These are phyloP conservation scores for Melanotaenia trifasciata DNA, from an alignment of 2,797 vertebrate genomes.

Conservation along the genomic window DNA sequence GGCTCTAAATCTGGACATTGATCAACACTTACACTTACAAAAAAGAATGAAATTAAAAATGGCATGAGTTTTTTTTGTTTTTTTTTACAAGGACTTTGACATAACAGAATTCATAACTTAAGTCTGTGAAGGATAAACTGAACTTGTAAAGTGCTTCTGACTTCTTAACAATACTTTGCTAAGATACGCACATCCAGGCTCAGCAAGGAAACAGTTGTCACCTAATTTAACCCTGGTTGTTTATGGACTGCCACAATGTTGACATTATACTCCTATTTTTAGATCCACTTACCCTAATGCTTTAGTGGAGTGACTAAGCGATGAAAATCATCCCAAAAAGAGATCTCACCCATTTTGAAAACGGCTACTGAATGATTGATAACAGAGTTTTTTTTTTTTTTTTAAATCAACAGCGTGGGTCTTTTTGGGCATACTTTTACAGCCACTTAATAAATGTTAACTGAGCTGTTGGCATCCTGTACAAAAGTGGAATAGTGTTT, in stretches of 20 bases:
- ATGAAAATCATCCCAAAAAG: conserved; percentile 24
- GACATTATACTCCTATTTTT: conserved; percentile 64
- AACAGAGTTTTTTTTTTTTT: too few species aligned
- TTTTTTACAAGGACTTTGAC: conserved; percentile 1
- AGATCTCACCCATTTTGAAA: background rate
- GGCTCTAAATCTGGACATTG: conserved; percentile 8
- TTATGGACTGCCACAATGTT: conserved; percentile 61
- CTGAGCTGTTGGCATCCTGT: background rate
- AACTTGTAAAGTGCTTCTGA: background rate
- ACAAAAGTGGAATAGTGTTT: background rate
- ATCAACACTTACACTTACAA: conserved; percentile 27
- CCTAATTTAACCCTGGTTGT: conserved; percentile 61
- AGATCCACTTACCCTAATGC: conserved; percentile 41
- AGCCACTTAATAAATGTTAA: background rate
- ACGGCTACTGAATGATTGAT: conserved; percentile 6
- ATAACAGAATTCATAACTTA: conserved; percentile 7
- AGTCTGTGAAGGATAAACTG: background rate
- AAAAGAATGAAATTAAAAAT: conserved; percentile 15
- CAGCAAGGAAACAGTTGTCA: conserved; percentile 43
- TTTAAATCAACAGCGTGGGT: background rate
- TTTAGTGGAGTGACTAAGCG: conserved; percentile 16
- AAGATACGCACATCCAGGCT: background rate
- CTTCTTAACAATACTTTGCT: background rate
- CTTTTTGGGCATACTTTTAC: conserved; percentile 3
- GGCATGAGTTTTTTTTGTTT: background rate